Percentiles rank a stretch among this genome's conserved stretches.
phyloP scores from a whole-genome alignment of 2,888 invertebrate species.

The Gari tellinella region DNA sequence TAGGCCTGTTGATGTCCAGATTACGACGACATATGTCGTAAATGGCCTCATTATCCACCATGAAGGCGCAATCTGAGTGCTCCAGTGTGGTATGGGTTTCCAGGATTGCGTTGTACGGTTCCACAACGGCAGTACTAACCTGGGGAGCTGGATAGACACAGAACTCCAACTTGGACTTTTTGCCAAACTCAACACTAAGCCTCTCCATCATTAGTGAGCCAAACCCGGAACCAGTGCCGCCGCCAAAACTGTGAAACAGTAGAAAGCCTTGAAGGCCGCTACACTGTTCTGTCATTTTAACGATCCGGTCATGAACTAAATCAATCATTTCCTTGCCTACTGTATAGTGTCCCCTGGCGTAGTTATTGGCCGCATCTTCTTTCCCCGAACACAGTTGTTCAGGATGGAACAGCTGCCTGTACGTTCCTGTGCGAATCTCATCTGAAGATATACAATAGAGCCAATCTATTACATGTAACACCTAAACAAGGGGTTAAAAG shows the following conservation, averaged over 20 bases:
- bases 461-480: too few species aligned
- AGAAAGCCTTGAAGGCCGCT: slow-evolving; percentile 74
- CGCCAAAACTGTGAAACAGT: too few species aligned
- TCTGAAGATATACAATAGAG: too few species aligned
- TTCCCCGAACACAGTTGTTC: slow-evolving; percentile 35
- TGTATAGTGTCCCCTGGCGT: slow-evolving; percentile 41
- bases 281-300: slow-evolving; percentile 75
- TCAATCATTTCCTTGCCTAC: slow-evolving; percentile 31
- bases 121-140: slow-evolving; percentile 22
- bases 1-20: slow-evolving; percentile 93
- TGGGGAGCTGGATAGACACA: too few species aligned
- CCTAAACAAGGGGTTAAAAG: too few species aligned
- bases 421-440: slow-evolving; percentile 27
- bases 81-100: slow-evolving; percentile 87
- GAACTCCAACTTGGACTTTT: too few species aligned
- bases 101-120: slow-evolving; percentile 41
- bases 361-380: slow-evolving; percentile 40
- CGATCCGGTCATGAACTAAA: slow-evolving; percentile 15
- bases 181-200: slow-evolving; percentile 33
- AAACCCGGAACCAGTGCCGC: slow-evolving; percentile 17
- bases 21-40: too few species aligned
- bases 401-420: too few species aligned
- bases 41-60: too few species aligned
- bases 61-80: slow-evolving; percentile 98
- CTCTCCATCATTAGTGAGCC: slow-evolving; percentile 33